A percentile compares a stretch with the other conserved stretches of the same genome.
These are phyloP conservation scores for Hecatera dysodea DNA, from an alignment of 2,888 invertebrate genomes.

Conservation along the genomic window DNA sequence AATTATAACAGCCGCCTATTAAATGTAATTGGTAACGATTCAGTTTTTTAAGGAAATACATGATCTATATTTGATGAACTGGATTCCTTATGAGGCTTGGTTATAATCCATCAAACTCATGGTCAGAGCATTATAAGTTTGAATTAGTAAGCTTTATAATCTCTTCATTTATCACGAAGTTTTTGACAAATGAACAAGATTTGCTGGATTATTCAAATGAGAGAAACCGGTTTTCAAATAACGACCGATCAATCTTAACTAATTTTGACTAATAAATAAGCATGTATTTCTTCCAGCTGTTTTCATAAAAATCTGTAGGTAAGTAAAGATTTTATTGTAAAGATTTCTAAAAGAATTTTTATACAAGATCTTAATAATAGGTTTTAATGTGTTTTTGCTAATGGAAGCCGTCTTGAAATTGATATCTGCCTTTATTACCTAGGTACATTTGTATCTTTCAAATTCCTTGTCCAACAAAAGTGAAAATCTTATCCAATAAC, in stretches of 20 bases:
- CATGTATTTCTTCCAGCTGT: no score
- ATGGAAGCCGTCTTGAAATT: not conserved
- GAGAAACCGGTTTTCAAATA: constrained; percentile 4
- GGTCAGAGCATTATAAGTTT: constrained; percentile 21
- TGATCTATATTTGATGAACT: constrained; percentile 42
- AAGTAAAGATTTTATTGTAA: no score
- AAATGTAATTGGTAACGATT: constrained; percentile 64
- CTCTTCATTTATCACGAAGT: constrained; percentile 1
- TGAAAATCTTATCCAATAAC: not conserved
- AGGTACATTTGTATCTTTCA: not conserved
- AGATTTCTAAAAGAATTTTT: no score
- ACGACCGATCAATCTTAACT: not conserved
- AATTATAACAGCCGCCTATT: constrained; percentile 63
- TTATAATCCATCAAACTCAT: constrained; percentile 18
- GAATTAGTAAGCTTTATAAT: constrained; percentile 17
- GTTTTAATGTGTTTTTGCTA: no score
- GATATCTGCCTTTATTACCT: no score
- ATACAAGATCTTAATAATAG: no score
- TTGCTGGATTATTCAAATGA: not conserved
- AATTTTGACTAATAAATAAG: not conserved
- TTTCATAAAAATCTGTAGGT: no score
- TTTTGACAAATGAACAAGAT: not conserved
- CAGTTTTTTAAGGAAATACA: constrained; percentile 53
- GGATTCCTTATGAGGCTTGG: constrained; percentile 30
- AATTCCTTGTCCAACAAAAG: not conserved